These are phyloP conservation scores for Ctena decussata DNA, from an alignment of 2,888 invertebrate genomes.

Conservation along the genomic window DNA sequence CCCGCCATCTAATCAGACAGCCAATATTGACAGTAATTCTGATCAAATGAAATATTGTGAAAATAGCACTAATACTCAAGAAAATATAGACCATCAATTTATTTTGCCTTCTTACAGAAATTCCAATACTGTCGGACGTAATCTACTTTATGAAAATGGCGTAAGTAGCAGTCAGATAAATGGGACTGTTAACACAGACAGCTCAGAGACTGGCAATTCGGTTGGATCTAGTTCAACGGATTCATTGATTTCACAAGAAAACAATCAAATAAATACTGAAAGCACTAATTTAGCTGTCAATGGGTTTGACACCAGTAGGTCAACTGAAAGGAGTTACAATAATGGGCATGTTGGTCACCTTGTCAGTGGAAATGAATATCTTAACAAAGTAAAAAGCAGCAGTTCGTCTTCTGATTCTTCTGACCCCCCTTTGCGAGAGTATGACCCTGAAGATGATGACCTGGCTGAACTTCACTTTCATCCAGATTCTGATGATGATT, in stretches of 20 bases:
- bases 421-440: slow-evolving; percentile 70
- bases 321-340: not conserved
- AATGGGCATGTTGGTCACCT: not conserved
- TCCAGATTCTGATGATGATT: slow-evolving; percentile 66
- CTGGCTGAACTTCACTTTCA: slow-evolving; percentile 64
- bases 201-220: not conserved
- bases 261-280: not conserved
- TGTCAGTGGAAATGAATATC: not conserved
- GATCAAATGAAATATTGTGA: not conserved
- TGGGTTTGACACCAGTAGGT: not conserved
- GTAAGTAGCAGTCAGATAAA: not conserved
- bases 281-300: not conserved
- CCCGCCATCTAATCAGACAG: not conserved
- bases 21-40: not conserved
- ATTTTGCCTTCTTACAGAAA: not conserved
- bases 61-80: not conserved
- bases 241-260: slow-evolving; percentile 10
- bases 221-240: slow-evolving; percentile 4
- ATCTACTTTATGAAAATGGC: not conserved
- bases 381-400: not conserved
- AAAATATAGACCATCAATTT: not conserved
- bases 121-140: not conserved
- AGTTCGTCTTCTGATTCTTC: slow-evolving; percentile 55
- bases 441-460: slow-evolving; percentile 73
- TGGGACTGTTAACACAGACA: not conserved